A percentile compares a stretch with the other conserved stretches of the same genome.
These are phyloP conservation scores for Sipunculus nudus DNA, from an alignment of 2,888 invertebrate genomes.

Conservation along the genomic window DNA sequence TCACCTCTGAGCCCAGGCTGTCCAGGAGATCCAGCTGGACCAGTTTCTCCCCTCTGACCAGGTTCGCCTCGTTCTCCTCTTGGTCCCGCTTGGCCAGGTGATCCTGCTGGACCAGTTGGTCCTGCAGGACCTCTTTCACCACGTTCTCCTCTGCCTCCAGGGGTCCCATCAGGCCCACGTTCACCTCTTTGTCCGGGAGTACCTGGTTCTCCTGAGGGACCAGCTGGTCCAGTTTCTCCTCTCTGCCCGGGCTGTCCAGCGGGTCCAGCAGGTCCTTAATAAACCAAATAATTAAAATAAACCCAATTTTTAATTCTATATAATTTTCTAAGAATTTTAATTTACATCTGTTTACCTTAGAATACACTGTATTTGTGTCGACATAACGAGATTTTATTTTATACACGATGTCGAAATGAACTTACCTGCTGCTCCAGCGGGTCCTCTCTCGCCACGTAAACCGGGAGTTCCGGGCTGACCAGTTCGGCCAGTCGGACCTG, in stretches of 20 bases:
- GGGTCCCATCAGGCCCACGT: conserved; percentile 10
- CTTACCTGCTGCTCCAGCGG: background rate
- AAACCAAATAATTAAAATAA: background rate
- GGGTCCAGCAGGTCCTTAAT: conserved; percentile 12
- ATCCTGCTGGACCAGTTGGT: conserved; percentile 20
- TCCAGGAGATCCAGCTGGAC: conserved; percentile 10
- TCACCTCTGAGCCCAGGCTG: conserved; percentile 18
- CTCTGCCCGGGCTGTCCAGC: conserved; percentile 3
- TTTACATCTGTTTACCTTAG: too few relatives aligned
- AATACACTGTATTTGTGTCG: too few relatives aligned
- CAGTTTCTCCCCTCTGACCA: conserved; percentile 13
- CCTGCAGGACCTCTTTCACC: conserved; percentile 20
- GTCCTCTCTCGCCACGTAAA: conserved; percentile 1
- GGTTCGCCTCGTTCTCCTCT: conserved; percentile 16
- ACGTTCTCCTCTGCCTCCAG: conserved; percentile 9
- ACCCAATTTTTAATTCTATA: background rate
- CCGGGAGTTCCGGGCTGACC: too few relatives aligned
- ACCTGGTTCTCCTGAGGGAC: conserved; percentile 1
- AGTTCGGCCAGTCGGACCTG: conserved; percentile 1
- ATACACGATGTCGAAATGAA: background rate
- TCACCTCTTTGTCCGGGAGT: conserved; percentile 9
- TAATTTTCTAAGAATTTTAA: too few relatives aligned
- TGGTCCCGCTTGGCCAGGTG: conserved; percentile 14
- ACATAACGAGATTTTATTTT: too few relatives aligned
- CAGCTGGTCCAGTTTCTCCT: conserved; percentile 5